Evolutionary conservation across 2,113 vertebrate genomes (phyloP).

Genomic region (Amphiprion percula): DNA sequence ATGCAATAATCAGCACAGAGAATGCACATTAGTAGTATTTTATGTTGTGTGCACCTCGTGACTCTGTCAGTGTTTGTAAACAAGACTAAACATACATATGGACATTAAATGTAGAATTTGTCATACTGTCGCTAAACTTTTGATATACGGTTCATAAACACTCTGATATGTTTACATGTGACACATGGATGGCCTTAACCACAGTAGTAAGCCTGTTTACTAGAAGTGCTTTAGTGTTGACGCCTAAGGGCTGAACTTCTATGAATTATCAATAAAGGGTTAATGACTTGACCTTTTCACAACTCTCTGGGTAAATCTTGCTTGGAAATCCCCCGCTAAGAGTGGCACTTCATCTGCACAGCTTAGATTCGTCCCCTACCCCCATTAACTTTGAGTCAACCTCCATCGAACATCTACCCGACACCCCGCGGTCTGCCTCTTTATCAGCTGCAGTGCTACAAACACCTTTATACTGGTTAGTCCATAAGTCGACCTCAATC

Average conservation of each 20-base stretch:
- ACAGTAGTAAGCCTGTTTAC: slow-evolving; percentile 54
- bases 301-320: slow-evolving; percentile 55
- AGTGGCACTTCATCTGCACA: slow-evolving; percentile 62
- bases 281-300: slow-evolving; percentile 77
- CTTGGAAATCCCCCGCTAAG: slow-evolving; percentile 64
- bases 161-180: slow-evolving; percentile 49
- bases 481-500: slow-evolving; percentile 58
- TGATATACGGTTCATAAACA: slow-evolving; percentile 32
- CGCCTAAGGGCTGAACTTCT: slow-evolving; percentile 57
- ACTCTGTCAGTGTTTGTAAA: slow-evolving; percentile 16
- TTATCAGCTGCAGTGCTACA: slow-evolving; percentile 54
- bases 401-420: slow-evolving; percentile 25
- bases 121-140: neutral
- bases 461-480: slow-evolving; percentile 61
- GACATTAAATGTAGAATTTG: slow-evolving; percentile 1
- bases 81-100: neutral
- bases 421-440: slow-evolving; percentile 25
- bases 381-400: slow-evolving; percentile 60
- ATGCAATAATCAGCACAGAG: slow-evolving; percentile 59
- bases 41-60: slow-evolving; percentile 23
- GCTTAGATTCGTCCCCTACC: slow-evolving; percentile 53
- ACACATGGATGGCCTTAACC: slow-evolving; percentile 45
- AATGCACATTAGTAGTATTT: slow-evolving; percentile 30
- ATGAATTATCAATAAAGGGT: slow-evolving; percentile 75
- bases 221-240: slow-evolving; percentile 55